Conservation (phyloP, 2,797 vertebrate genomes). For the Liparis tanakae region DNA sequence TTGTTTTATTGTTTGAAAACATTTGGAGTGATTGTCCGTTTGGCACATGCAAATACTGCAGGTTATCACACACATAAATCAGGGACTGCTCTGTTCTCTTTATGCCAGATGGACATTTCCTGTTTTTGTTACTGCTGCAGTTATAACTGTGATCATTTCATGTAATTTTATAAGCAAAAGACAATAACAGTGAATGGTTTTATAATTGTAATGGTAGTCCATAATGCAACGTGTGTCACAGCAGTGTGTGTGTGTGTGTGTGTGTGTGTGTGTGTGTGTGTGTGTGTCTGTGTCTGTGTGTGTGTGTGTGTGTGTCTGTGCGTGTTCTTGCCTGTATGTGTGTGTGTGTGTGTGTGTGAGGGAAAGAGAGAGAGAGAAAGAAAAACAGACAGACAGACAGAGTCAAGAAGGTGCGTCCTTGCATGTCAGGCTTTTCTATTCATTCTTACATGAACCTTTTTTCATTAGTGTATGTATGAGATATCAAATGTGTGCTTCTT, state of each 20-base stretch:
- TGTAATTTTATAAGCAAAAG: slow-evolving; percentile 50
- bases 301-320: slow-evolving; percentile 21
- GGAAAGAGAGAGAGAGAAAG: not conserved
- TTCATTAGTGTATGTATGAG: not conserved
- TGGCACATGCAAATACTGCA: slow-evolving; percentile 46
- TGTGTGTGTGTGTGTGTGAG: slow-evolving; percentile 19
- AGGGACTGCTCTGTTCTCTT: slow-evolving; percentile 40
- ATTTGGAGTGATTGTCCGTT: slow-evolving; percentile 31
- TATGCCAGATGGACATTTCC: slow-evolving; percentile 30
- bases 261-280: slow-evolving; percentile 29
- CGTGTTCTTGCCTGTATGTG: not conserved
- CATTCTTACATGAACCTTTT: not conserved
- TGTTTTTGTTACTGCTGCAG: slow-evolving; percentile 42
- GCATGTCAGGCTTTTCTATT: not conserved
- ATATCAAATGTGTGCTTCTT: not conserved
- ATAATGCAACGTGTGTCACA: not conserved
- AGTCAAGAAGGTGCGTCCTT: not conserved
- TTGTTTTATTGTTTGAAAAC: slow-evolving; percentile 61
- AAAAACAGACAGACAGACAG: not conserved
- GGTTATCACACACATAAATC: slow-evolving; percentile 63
- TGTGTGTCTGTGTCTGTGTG: slow-evolving; percentile 22
- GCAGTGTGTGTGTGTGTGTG: slow-evolving; percentile 6
- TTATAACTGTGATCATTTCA: slow-evolving; percentile 37
- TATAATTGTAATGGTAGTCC: slow-evolving; percentile 48
- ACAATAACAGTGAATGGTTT: slow-evolving; percentile 44